Conservation (phyloP, 2,888 invertebrate genomes). For the Drosophila helvetica region DNA sequence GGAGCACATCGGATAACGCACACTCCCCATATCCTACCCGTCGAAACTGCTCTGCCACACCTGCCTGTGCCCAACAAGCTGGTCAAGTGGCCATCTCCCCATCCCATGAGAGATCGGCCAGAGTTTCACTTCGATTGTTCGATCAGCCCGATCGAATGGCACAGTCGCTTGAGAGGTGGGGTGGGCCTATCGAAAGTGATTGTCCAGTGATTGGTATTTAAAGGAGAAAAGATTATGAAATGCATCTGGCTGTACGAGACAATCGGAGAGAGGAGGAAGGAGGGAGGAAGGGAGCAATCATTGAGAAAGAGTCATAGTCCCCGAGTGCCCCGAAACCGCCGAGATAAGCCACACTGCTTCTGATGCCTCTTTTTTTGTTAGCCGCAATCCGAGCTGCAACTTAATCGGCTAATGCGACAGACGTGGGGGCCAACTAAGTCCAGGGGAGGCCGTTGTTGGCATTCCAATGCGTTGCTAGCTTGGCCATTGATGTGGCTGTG, state of each 20-base stretch:
- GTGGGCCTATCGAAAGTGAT: background rate
- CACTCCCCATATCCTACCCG: slow-evolving; percentile 29
- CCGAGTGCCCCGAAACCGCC: background rate
- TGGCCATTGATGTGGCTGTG: background rate
- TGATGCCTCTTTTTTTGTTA: background rate
- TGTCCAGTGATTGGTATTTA: background rate
- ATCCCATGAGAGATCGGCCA: background rate
- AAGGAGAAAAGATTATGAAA: too few species aligned
- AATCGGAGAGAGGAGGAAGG: too few species aligned
- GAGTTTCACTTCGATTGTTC: slow-evolving; percentile 27
- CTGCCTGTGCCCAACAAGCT: slow-evolving; percentile 20
- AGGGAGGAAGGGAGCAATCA: too few species aligned
- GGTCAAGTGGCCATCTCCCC: slow-evolving; percentile 25
- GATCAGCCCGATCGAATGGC: slow-evolving; percentile 4
- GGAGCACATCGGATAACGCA: slow-evolving; percentile 16
- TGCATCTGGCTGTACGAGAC: too few species aligned
- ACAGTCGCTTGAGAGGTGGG: background rate
- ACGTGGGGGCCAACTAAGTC: slow-evolving; percentile 33
- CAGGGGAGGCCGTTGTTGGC: slow-evolving; percentile 33
- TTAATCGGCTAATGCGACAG: slow-evolving; percentile 49
- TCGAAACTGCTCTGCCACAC: slow-evolving; percentile 18
- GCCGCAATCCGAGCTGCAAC: slow-evolving; percentile 29
- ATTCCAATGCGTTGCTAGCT: slow-evolving; percentile 41
- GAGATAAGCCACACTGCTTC: slow-evolving; percentile 20
- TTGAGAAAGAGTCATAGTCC: too few species aligned